Evolutionary conservation across 2,113 vertebrate species (phyloP).

Genomic region (Crotalus helleri): DNA sequence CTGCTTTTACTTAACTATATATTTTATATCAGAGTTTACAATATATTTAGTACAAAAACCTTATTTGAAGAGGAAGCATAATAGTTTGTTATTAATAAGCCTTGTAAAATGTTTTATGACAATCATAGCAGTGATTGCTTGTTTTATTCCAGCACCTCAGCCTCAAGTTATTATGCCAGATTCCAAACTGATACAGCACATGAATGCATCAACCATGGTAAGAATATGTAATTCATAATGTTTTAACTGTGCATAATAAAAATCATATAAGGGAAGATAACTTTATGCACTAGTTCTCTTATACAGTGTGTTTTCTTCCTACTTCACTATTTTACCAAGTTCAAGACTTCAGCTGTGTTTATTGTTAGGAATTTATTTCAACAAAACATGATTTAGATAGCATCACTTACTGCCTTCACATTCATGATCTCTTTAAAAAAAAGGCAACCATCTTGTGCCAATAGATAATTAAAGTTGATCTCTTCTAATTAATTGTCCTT

Average conservation of each 20-base stretch:
- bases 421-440: not conserved
- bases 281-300: not conserved
- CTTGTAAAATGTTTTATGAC: slow-evolving; percentile 8
- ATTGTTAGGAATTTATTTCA: not conserved
- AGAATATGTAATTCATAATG: slow-evolving; percentile 43
- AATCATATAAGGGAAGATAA: not conserved
- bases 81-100: not conserved
- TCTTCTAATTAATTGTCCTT: not conserved
- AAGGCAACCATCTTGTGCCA: not conserved
- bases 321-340: not conserved
- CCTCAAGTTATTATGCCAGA: slow-evolving; percentile 97
- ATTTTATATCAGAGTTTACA: not conserved
- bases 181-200: slow-evolving; percentile 90
- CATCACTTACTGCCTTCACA: not conserved
- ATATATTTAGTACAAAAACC: not conserved
- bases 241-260: not conserved
- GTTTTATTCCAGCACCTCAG: slow-evolving; percentile 77
- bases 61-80: not conserved
- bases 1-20: not conserved
- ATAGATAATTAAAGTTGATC: not conserved
- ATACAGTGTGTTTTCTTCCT: not conserved
- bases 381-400: not conserved
- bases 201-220: slow-evolving; percentile 94
- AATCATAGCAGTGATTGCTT: not conserved
- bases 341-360: not conserved